Percentiles rank a stretch among this genome's conserved stretches.
Evolutionary conservation across 2,113 vertebrate genomes (phyloP).

Genomic region (Myotis yumanensis): DNA sequence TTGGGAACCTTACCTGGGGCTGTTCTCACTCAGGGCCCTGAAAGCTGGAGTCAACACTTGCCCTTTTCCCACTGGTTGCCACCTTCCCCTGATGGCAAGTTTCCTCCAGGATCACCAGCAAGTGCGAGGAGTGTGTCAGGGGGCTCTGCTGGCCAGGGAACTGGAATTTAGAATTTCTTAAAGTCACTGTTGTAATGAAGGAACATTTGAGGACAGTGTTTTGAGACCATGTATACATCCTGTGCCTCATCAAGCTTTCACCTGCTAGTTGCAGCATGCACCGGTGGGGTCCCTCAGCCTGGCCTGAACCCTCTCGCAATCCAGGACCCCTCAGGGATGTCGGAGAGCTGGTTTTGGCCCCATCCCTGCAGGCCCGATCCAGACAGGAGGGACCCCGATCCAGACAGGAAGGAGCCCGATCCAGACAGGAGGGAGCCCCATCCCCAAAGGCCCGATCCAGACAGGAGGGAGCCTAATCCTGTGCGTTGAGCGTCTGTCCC

Average conservation of each 20-base stretch:
- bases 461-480: no score
- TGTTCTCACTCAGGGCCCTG: background rate
- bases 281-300: no score
- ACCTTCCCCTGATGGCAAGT: background rate
- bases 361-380: no score
- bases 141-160: background rate
- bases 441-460: no score
- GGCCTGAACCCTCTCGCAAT: no score
- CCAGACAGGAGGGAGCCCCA: no score
- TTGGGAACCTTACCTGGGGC: background rate
- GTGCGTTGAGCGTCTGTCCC: no score
- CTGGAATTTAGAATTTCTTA: background rate
- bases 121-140: background rate
- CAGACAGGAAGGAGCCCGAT: no score
- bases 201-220: background rate
- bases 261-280: background rate
- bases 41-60: background rate
- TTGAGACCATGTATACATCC: background rate
- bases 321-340: no score
- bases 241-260: background rate
- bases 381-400: no score
- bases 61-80: background rate
- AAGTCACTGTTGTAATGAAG: background rate
- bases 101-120: background rate
- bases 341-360: no score